A percentile compares a stretch with the other conserved stretches of the same genome.
Conservation (phyloP, 2,797 vertebrate genomes). For the Podarcis siculus region DNA sequence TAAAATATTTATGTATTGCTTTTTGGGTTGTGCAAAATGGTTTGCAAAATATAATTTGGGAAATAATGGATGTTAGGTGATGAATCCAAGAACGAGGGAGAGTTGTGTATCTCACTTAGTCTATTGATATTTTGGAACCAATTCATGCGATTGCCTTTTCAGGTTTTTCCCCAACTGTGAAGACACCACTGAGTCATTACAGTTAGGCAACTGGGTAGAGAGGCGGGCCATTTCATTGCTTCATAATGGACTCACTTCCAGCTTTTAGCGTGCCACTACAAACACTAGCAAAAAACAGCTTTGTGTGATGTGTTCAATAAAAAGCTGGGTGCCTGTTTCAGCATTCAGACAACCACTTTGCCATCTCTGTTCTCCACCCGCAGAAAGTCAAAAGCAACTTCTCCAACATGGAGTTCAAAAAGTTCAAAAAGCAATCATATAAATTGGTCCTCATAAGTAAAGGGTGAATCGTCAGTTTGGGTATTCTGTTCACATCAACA, state of each 20-base stretch:
- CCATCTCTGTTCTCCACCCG: neutral
- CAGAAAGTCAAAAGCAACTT: neutral
- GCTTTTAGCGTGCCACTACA: neutral
- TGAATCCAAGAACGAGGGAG: neutral
- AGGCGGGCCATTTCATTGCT: neutral
- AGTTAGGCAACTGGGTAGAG: neutral
- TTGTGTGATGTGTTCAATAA: neutral
- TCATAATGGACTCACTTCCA: neutral
- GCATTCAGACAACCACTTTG: neutral
- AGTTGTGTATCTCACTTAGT: neutral
- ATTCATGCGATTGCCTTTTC: neutral
- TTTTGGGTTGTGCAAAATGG: neutral
- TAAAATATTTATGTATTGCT: neutral
- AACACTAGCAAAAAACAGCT: neutral
- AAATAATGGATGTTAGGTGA: neutral
- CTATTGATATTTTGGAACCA: neutral
- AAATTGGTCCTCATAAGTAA: neutral
- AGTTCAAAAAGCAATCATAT: neutral
- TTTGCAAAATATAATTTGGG: neutral
- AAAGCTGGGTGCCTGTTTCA: no score
- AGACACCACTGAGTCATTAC: neutral
- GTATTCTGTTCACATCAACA: neutral
- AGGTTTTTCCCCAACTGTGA: neutral
- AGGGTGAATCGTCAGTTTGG: neutral
- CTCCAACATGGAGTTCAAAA: neutral